Evolutionary conservation across 1,140 invertebrate genomes (phyloP), one percentile per base, ranked within the genome.

Genomic region (Leptestheria dahalacensis): DNA sequence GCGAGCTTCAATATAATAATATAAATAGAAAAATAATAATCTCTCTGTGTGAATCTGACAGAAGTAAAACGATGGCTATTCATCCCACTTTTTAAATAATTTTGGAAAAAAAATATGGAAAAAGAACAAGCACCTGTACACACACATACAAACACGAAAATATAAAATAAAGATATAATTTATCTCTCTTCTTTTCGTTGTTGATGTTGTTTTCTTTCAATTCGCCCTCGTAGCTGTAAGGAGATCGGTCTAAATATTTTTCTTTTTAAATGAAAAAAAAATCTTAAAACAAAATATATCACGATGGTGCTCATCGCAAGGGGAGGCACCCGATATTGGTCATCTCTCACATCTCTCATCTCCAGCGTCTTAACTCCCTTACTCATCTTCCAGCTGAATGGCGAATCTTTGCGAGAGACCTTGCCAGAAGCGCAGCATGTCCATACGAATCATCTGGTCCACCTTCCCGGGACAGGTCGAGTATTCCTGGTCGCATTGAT

Each of bases 331-430:
- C 11, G n/a, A 12, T 47, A n/a, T n/a, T 47, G 46, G 46, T 47
- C 46, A n/a, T n/a, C 46, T n/a, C n/a, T n/a, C n/a, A n/a, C n/a
- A n/a, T n/a, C n/a, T n/a, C n/a, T n/a, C n/a, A n/a, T n/a, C n/a
- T n/a, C n/a, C n/a, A n/a, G n/a, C n/a, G 46, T 47, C 46, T n/a
- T 47, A n/a, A 50, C 48, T 20, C 23, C 48, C 21, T 60, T 33
- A 54, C 52, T 61, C 60, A 21, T 61, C 60, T 29, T 61, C 28
- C 20, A 61, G 47, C 20, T 61, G 60, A 26, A 61, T 57, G 21
- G 60, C 52, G 52, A 61, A 50, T 26, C 48, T 29, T 49, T 48
- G 48, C 29, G 60, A 54, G 24, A 61, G 26, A 26, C 25, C 50
- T 28, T 61, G 60, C 60, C 60, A 61, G 18, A 61, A 48, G 9